Conservation (phyloP, 2,797 vertebrate species). For the Numenius phaeopus region DNA sequence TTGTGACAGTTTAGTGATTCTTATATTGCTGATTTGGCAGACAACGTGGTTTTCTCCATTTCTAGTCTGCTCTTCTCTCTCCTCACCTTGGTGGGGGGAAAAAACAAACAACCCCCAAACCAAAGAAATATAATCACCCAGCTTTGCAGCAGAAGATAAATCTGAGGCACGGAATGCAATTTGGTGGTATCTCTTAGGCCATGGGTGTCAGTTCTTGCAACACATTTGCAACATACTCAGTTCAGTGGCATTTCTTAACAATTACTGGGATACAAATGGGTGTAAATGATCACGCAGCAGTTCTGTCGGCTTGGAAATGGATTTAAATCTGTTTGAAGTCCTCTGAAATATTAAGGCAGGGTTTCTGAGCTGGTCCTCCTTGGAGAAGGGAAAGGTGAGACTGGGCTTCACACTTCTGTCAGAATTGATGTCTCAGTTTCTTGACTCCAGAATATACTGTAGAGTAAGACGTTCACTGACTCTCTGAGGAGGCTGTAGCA, state of each 20-base stretch:
- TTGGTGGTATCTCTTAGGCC: too few relatives aligned
- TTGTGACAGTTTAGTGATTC: background rate
- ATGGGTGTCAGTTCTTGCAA: background rate
- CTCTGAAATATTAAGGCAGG: background rate
- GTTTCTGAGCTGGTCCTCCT: background rate
- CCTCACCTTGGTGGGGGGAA: background rate
- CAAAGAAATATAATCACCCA: rapidly evolving
- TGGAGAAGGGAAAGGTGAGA: background rate
- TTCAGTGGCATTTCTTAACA: background rate
- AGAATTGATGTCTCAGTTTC: rapidly evolving
- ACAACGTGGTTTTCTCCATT: rapidly evolving
- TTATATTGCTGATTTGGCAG: background rate
- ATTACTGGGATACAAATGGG: background rate
- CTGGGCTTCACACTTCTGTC: background rate
- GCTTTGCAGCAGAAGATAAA: background rate
- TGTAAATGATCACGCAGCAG: background rate
- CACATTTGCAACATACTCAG: rapidly evolving
- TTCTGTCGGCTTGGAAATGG: background rate
- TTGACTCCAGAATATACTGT: rapidly evolving
- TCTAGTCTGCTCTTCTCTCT: background rate
- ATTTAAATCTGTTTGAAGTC: background rate
- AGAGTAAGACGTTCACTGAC: background rate
- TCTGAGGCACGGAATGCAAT: background rate
- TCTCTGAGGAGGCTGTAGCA: background rate
- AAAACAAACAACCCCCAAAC: background rate